Evolutionary conservation across 1,140 invertebrate genomes (phyloP), one percentile per base, ranked within the genome.

Genomic region (Kradibia gibbosae): DNA sequence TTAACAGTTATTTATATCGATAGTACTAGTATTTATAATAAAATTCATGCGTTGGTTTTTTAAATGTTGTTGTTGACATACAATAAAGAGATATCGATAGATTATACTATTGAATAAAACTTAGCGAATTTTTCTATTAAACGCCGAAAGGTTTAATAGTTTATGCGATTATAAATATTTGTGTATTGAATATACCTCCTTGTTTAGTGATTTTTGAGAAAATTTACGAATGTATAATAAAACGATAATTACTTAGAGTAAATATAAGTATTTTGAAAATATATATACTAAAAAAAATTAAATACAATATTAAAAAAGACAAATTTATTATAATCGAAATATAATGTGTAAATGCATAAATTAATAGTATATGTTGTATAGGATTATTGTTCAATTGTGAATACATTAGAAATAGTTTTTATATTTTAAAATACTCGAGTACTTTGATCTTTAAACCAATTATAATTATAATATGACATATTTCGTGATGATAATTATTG

Each of bases 11-110:
- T 28, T 78, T 71, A 42, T 48, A 71, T 48, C 10, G n/a, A 71
- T 48, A 71, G 70, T 5, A 48, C n/a, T 71, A 71, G 7, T 71
- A 71, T 71, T 71, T 71, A 48, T 71, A 22, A 71, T 28, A 71
- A 71, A 71, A 28, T 4, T 31, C 20, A 31, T 73, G 71, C 48
- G 48, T 55, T 17, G 25, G 3, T 42, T 75, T 57, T 57, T 39
- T 57, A 17, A 55, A 74, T 39, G 22, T n/a, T 57, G 20, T n/a
- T 36, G 20, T 62, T 39, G 55, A 75, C 42, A 13, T 45, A 60
- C n/a, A 60, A 17, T 15, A 0, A 70, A 4, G 28, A 70, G 0
- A 5, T 8, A 70, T n/a, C 3, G 36, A 42, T 5, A 42, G 2
- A 10, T 34, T 34, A 67, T 70, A 70, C n/a, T 42, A n/a, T 34